Evolutionary conservation across 37 sponge, comb jelly and placozoan genomes (phyloP).

Genomic region (Beroe forskalii): DNA sequence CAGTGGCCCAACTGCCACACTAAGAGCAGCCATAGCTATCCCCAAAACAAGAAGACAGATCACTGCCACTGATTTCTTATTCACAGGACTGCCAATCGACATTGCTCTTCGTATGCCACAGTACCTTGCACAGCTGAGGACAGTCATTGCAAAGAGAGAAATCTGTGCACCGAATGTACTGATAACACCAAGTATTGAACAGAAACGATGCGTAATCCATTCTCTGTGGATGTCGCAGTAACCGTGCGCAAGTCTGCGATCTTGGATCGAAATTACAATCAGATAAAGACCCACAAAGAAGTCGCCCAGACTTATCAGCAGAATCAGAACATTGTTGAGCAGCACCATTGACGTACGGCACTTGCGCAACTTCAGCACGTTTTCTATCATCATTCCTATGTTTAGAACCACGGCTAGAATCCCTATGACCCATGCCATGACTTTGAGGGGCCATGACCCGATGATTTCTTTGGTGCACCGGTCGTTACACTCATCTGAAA

Average conservation of each 20-base stretch:
- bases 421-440: not conserved
- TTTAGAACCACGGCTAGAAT: not conserved
- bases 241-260: not conserved
- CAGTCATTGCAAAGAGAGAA: not conserved
- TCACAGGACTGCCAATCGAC: not conserved
- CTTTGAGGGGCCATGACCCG: not conserved
- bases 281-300: not conserved
- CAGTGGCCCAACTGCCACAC: not conserved
- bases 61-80: not conserved
- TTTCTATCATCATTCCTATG: not conserved
- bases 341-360: not conserved
- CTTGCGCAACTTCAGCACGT: not conserved
- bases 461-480: not conserved
- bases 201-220: not conserved
- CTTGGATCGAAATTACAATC: not conserved
- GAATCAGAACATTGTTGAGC: not conserved
- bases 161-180: not conserved
- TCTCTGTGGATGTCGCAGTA: not conserved
- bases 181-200: not conserved
- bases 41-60: not conserved
- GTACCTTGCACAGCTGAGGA: not conserved
- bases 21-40: not conserved
- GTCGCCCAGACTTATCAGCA: not conserved
- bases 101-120: not conserved
- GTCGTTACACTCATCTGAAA: not conserved